phyloP scores from a whole-genome alignment of 2,113 vertebrate genomes.

The Geococcyx californianus region DNA sequence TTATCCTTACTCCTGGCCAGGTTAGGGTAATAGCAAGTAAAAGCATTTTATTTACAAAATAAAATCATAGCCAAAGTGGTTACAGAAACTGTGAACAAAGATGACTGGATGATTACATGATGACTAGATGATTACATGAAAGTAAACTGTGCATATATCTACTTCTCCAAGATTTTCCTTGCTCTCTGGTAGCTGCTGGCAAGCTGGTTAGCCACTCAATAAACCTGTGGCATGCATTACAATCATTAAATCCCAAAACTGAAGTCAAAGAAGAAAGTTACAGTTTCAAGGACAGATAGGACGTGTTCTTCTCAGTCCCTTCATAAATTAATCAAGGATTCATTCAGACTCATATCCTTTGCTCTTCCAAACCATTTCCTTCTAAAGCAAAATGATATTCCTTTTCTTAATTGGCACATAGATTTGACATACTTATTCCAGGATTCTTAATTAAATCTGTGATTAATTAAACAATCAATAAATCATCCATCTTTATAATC shows the following conservation, averaged over 20 bases:
- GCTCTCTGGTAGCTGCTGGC: not conserved
- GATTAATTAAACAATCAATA: not conserved
- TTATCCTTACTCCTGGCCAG: not conserved
- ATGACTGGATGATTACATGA: no score
- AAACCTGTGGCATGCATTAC: accelerated
- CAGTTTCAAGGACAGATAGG: not conserved
- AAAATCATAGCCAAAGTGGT: not conserved
- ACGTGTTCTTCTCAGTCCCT: accelerated
- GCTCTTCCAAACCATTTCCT: not conserved
- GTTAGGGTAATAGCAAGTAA: not conserved
- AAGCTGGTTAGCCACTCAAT: not conserved
- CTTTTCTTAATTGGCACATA: not conserved
- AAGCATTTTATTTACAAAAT: slow-evolving; percentile 1
- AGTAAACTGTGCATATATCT: not conserved
- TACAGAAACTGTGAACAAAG: not conserved
- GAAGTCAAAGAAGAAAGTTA: not conserved
- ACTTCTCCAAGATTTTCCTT: not conserved
- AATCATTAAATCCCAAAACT: not conserved
- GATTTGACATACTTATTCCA: not conserved
- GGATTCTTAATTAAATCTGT: not conserved
- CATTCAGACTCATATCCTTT: not conserved
- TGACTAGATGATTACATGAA: no score
- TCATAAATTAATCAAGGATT: not conserved
- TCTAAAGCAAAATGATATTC: not conserved
- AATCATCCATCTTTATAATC: not conserved